These are phyloP conservation scores for Orchesella cincta DNA, from an alignment of 1,140 invertebrate genomes.

Conservation along the genomic window DNA sequence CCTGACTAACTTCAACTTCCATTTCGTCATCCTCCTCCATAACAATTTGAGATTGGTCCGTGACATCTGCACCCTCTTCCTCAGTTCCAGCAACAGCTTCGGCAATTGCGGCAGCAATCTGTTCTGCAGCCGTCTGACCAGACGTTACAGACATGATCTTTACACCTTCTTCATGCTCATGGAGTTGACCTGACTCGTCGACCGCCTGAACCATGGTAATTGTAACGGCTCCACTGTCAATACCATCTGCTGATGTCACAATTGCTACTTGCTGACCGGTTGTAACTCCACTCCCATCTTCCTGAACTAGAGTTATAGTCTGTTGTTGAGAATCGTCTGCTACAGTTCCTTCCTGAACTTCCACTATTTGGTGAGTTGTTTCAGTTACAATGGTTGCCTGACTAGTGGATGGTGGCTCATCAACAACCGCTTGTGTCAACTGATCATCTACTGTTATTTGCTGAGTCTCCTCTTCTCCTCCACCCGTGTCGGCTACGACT, in stretches of 20 bases:
- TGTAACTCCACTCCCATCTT: too few relatives aligned
- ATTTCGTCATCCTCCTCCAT: slow-evolving; percentile 8
- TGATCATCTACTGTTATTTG: too few relatives aligned
- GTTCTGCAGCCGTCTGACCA: slow-evolving; percentile 6
- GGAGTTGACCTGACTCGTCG: neutral
- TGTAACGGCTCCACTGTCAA: neutral
- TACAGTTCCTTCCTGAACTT: too few relatives aligned
- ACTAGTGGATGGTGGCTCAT: too few relatives aligned
- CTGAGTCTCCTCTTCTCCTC: too few relatives aligned
- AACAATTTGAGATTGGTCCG: neutral
- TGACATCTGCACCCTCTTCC: neutral
- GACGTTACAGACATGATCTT: slow-evolving; percentile 14
- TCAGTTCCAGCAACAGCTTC: slow-evolving; percentile 17
- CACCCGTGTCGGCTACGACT: too few relatives aligned
- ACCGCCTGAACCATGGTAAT: slow-evolving; percentile 9
- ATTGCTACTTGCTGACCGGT: neutral
- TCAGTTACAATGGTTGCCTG: too few relatives aligned
- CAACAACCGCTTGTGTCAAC: too few relatives aligned
- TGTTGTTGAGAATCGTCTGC: too few relatives aligned
- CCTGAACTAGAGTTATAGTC: too few relatives aligned
- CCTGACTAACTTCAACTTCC: neutral
- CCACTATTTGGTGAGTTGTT: too few relatives aligned
- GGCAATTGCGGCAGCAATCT: slow-evolving; percentile 6
- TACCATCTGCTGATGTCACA: too few relatives aligned
- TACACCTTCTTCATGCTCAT: neutral